Evolutionary conservation across 1,140 invertebrate species (phyloP).

Genomic region (Eubasilissa regina): DNA sequence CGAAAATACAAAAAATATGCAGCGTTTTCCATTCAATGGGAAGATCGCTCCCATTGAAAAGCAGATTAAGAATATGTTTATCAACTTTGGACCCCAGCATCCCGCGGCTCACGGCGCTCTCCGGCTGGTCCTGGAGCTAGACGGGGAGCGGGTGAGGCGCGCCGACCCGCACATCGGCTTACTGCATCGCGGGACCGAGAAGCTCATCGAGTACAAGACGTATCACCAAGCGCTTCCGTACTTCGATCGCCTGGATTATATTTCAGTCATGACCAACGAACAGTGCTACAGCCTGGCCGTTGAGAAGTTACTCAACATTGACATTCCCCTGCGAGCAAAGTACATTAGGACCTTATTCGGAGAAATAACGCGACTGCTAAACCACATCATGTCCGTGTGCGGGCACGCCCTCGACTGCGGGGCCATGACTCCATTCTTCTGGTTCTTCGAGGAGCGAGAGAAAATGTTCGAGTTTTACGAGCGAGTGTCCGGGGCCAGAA

Average conservation of each 20-base stretch:
- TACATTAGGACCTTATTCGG: constrained; percentile 82
- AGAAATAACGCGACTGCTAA: constrained; percentile 86
- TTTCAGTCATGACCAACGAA: constrained; percentile 89
- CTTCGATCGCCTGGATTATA: constrained; percentile 89
- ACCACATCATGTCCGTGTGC: constrained; percentile 86
- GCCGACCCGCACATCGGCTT: constrained; percentile 69
- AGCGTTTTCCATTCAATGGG: constrained; percentile 64
- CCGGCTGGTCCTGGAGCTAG: constrained; percentile 82
- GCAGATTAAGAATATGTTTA: constrained; percentile 74
- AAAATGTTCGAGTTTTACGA: constrained; percentile 93
- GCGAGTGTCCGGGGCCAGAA: constrained; percentile 84
- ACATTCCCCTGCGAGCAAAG: constrained; percentile 82
- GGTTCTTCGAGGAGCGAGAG: constrained; percentile 91
- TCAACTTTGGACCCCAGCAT: constrained; percentile 91
- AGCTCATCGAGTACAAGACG: constrained; percentile 89
- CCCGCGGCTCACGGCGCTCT: constrained; percentile 90
- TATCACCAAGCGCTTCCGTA: constrained; percentile 87
- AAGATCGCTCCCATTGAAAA: constrained; percentile 66
- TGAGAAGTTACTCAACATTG: constrained; percentile 86
- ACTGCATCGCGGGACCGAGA: constrained; percentile 82
- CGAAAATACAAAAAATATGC: constrained; percentile 66
- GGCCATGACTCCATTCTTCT: constrained; percentile 91
- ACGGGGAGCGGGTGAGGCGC: constrained; percentile 78
- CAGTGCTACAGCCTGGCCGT: constrained; percentile 83
- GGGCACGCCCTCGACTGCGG: constrained; percentile 86